These are phyloP conservation scores for Machimus atricapillus DNA, from an alignment of 2,888 invertebrate genomes.

Conservation along the genomic window DNA sequence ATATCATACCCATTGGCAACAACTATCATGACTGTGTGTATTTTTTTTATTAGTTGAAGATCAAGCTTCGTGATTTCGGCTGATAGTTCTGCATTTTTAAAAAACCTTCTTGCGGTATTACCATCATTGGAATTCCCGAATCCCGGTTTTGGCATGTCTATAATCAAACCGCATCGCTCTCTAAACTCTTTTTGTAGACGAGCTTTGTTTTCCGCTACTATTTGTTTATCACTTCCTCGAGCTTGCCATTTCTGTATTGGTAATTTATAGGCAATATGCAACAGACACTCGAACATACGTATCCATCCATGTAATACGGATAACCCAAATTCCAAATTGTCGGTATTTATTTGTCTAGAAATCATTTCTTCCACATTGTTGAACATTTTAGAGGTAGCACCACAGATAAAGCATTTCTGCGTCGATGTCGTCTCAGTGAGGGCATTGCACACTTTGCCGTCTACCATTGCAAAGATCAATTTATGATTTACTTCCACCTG, in stretches of 20 bases:
- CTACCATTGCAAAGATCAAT: not conserved
- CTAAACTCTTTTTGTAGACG: slow-evolving; percentile 12
- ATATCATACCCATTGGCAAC: slow-evolving; percentile 30
- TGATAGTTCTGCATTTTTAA: not conserved
- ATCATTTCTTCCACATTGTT: not conserved
- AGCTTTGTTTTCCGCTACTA: slow-evolving; percentile 15
- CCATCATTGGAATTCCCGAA: not conserved
- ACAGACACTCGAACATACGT: slow-evolving; percentile 1
- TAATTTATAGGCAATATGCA: slow-evolving; percentile 14
- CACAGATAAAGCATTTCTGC: not conserved
- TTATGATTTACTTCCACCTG: not conserved
- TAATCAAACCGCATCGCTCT: not conserved
- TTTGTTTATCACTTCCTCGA: slow-evolving; percentile 4
- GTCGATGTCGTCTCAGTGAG: not conserved
- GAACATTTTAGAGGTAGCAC: not conserved
- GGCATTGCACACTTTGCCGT: slow-evolving; percentile 3
- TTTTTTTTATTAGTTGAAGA: not conserved
- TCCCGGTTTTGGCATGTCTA: not conserved
- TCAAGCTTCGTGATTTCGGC: not conserved
- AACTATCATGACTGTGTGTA: not conserved
- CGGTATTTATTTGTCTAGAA: not conserved
- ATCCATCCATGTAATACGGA: too few relatives aligned
- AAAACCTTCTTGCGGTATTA: too few relatives aligned
- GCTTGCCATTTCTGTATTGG: not conserved
- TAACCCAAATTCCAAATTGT: too few relatives aligned